These are phyloP conservation scores for Sisyra terminalis DNA, from an alignment of 2,888 invertebrate genomes.

Conservation along the genomic window DNA sequence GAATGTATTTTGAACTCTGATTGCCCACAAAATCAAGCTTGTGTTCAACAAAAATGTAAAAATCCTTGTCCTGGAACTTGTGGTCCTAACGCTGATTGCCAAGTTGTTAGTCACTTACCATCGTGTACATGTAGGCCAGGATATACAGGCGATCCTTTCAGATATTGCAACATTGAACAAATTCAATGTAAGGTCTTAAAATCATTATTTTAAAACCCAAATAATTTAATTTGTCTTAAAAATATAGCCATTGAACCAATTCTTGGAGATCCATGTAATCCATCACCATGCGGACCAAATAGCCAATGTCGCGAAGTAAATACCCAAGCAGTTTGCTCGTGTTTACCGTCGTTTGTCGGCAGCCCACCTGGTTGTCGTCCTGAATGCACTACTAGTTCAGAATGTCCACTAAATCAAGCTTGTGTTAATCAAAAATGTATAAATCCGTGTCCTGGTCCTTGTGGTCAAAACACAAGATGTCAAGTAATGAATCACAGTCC, in stretches of 20 bases:
- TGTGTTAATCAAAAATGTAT: slow-evolving; percentile 49
- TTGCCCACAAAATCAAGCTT: slow-evolving; percentile 45
- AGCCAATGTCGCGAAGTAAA: slow-evolving; percentile 37
- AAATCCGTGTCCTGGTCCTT: slow-evolving; percentile 51
- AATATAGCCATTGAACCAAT: slow-evolving; percentile 23
- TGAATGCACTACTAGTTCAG: slow-evolving; percentile 48
- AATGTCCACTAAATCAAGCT: slow-evolving; percentile 45
- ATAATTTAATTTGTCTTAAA: slow-evolving; percentile 1
- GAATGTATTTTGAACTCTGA: slow-evolving; percentile 49
- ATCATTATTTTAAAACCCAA: neutral
- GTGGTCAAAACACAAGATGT: slow-evolving; percentile 54
- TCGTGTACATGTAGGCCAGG: slow-evolving; percentile 37
- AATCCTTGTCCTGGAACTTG: slow-evolving; percentile 54
- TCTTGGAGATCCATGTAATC: slow-evolving; percentile 46
- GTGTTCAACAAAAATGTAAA: slow-evolving; percentile 46
- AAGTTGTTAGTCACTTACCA: slow-evolving; percentile 34
- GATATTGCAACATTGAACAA: slow-evolving; percentile 14
- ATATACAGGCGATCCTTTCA: slow-evolving; percentile 53
- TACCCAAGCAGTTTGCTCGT: slow-evolving; percentile 61
- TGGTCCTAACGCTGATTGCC: slow-evolving; percentile 43
- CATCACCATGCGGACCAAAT: slow-evolving; percentile 72
- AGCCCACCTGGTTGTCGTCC: slow-evolving; percentile 58
- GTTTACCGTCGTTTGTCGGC: slow-evolving; percentile 60
- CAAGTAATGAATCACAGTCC: slow-evolving; percentile 58
- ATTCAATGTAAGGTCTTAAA: neutral